A percentile compares a stretch with the other conserved stretches of the same genome.
Evolutionary conservation across 2,797 vertebrate genomes (phyloP).

Genomic region (Darevskia mixta): DNA sequence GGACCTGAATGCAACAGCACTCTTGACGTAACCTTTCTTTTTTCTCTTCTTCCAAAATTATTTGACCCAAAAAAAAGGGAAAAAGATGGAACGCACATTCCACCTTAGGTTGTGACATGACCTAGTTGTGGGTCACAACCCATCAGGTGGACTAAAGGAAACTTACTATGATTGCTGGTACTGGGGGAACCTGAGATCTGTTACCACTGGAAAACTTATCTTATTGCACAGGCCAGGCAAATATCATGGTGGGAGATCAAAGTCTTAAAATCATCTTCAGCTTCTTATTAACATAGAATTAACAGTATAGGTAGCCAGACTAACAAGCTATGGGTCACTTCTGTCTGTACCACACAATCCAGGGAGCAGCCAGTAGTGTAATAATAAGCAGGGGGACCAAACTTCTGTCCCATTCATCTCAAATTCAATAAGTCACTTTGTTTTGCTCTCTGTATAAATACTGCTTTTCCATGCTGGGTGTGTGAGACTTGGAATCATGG

Average conservation of each 20-base stretch:
- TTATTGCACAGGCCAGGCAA: neutral
- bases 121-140: neutral
- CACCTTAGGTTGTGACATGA: neutral
- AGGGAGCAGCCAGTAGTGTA: neutral
- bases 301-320: neutral
- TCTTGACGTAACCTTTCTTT: no score
- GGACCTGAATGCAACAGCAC: no score
- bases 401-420: neutral
- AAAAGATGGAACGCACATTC: neutral
- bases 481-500: neutral
- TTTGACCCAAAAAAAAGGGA: neutral
- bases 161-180: neutral
- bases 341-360: neutral
- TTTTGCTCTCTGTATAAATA: neutral
- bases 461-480: neutral
- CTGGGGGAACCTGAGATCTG: neutral
- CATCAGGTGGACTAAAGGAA: neutral
- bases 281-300: neutral
- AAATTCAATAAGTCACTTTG: neutral
- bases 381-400: neutral
- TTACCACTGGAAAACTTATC: slow-evolving; percentile 18
- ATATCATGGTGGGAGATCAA: neutral
- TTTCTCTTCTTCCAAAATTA: neutral
- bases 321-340: neutral
- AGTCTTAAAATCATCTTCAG: neutral